Evolutionary conservation across 1,140 invertebrate genomes (phyloP).

Genomic region (Pseudomyrmex dendroicus): DNA sequence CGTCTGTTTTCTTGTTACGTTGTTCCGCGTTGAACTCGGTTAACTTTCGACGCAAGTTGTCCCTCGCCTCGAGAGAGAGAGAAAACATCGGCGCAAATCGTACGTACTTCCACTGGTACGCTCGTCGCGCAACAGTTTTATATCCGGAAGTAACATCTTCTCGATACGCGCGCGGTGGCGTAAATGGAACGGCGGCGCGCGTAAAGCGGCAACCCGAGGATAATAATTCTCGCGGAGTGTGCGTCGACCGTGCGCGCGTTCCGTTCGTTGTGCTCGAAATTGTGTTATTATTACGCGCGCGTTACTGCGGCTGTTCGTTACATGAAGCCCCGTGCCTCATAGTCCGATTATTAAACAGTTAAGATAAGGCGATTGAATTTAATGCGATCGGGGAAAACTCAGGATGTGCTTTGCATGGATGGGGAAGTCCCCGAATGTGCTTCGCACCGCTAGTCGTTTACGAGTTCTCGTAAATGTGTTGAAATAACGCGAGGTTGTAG

Average conservation of each 20-base stretch:
- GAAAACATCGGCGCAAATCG: slow-evolving; percentile 1
- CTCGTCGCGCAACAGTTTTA: slow-evolving; percentile 45
- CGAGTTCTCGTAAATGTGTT: too few relatives aligned
- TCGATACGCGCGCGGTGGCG: not conserved
- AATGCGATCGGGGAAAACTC: not conserved
- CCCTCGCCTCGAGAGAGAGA: not conserved
- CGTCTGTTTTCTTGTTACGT: slow-evolving; percentile 57
- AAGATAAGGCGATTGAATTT: slow-evolving; percentile 35
- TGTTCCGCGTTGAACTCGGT: slow-evolving; percentile 38
- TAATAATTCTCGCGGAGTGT: not conserved
- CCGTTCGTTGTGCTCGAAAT: not conserved
- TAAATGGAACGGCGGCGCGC: slow-evolving; percentile 23
- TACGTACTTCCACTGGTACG: slow-evolving; percentile 34
- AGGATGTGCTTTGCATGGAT: not conserved
- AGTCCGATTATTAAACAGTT: slow-evolving; percentile 18
- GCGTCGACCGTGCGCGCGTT: not conserved
- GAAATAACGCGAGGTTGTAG: too few relatives aligned
- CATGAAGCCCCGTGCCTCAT: not conserved
- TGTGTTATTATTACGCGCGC: not conserved
- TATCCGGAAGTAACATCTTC: slow-evolving; percentile 30
- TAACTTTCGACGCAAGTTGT: slow-evolving; percentile 46
- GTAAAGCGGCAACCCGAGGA: not conserved
- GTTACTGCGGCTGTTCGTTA: not conserved
- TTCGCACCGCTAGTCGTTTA: not conserved
- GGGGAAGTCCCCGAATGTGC: not conserved